Conservation (phyloP, 2,797 vertebrate species). For the Hafferia zeledoni region DNA sequence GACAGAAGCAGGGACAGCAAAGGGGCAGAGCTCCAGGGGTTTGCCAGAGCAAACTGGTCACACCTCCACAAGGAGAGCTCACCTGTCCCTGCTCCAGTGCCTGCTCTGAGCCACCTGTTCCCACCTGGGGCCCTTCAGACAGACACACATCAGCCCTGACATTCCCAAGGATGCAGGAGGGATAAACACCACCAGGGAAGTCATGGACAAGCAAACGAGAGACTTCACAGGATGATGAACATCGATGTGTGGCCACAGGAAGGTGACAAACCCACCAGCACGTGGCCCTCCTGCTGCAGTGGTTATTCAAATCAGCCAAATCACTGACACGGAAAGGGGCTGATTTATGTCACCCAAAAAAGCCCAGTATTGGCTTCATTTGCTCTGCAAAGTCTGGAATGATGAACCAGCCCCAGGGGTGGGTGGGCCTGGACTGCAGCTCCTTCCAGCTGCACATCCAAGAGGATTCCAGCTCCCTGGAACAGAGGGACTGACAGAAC, state of each 20-base stretch:
- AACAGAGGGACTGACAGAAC: background rate
- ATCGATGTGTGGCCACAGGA: too few relatives aligned
- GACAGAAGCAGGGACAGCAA: background rate
- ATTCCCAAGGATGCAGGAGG: background rate
- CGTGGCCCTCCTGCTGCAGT: accelerated
- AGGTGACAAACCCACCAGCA: background rate
- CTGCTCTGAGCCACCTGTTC: background rate
- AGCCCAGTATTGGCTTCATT: background rate
- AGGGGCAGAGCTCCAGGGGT: background rate
- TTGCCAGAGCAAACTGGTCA: background rate
- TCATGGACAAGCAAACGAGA: background rate
- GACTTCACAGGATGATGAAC: background rate
- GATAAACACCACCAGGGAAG: background rate
- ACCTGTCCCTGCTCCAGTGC: background rate
- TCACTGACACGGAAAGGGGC: too few relatives aligned
- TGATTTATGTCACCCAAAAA: background rate
- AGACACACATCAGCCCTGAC: background rate
- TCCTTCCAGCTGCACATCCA: background rate
- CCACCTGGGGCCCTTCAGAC: background rate
- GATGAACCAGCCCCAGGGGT: background rate
- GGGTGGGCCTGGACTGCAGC: background rate
- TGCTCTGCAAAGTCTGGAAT: background rate
- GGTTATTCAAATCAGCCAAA: background rate
- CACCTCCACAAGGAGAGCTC: background rate
- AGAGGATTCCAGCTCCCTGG: background rate